Percentiles rank a stretch among this genome's conserved stretches.
Conservation (phyloP, 2,113 vertebrate species). For the Phoxinus phoxinus region DNA sequence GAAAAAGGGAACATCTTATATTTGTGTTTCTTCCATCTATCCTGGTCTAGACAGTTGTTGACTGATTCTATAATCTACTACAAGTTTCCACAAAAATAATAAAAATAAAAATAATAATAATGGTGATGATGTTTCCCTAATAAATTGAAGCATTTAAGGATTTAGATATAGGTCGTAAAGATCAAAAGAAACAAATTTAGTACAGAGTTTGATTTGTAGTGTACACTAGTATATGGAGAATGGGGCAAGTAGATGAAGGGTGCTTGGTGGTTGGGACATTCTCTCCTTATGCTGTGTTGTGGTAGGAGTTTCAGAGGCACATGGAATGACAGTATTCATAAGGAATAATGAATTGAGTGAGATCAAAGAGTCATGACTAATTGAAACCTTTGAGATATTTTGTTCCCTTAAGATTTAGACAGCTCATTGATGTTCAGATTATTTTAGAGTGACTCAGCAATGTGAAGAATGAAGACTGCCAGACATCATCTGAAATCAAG, state of each 20-base stretch:
- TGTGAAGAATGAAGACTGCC: background rate
- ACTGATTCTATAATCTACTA: background rate
- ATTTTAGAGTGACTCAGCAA: constrained; percentile 22
- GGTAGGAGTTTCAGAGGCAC: constrained; percentile 19
- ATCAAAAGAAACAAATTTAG: background rate
- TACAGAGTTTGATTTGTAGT: background rate
- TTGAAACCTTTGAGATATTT: constrained; percentile 66
- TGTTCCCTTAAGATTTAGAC: constrained; percentile 59
- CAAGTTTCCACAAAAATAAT: background rate
- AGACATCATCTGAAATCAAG: constrained; percentile 1
- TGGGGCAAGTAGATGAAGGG: background rate
- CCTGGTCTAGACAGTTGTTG: background rate
- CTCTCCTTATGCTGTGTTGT: background rate
- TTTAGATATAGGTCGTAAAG: no score
- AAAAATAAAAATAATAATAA: background rate
- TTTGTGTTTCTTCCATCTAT: background rate
- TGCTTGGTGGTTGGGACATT: background rate
- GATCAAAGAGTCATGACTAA: constrained; percentile 70
- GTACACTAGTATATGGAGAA: background rate
- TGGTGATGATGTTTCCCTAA: no score
- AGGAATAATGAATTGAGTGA: constrained; percentile 57
- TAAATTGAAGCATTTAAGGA: no score
- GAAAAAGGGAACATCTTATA: background rate
- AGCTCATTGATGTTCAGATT: constrained; percentile 52
- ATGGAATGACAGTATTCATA: constrained; percentile 62